Evolutionary conservation across 2,797 vertebrate species (phyloP).

Genomic region (Danio choprae): DNA sequence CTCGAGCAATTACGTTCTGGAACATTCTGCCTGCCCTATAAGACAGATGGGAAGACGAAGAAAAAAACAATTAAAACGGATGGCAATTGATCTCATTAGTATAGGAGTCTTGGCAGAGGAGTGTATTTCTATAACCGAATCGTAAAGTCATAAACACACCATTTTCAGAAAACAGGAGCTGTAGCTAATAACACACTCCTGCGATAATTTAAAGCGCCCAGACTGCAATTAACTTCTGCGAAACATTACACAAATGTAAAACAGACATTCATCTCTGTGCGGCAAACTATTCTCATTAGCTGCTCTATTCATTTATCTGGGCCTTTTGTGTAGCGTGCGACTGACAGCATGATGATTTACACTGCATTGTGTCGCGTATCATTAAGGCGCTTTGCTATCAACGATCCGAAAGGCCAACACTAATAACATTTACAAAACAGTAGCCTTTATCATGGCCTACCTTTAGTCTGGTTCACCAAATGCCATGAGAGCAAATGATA

Average conservation of each 20-base stretch:
- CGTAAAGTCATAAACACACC: slow-evolving; percentile 39
- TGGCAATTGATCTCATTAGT: slow-evolving; percentile 69
- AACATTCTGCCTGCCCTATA: slow-evolving; percentile 51
- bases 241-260: slow-evolving; percentile 27
- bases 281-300: slow-evolving; percentile 18
- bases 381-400: slow-evolving; percentile 25
- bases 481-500: neutral
- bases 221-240: neutral
- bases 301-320: slow-evolving; percentile 25
- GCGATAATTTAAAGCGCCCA: neutral
- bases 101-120: slow-evolving; percentile 55
- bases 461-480: slow-evolving; percentile 20
- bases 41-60: slow-evolving; percentile 46
- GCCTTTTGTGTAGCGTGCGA: slow-evolving; percentile 17
- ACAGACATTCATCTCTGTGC: slow-evolving; percentile 21
- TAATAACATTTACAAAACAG: slow-evolving; percentile 34
- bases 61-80: slow-evolving; percentile 67
- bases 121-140: slow-evolving; percentile 42
- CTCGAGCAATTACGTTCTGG: slow-evolving; percentile 64
- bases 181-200: neutral
- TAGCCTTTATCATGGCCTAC: neutral
- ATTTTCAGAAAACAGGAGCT: slow-evolving; percentile 34
- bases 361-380: slow-evolving; percentile 11
- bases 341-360: slow-evolving; percentile 27
- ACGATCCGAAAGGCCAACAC: slow-evolving; percentile 25